Evolutionary conservation across 2,113 vertebrate species (phyloP).

Genomic region (Muntiacus muntjak): DNA sequence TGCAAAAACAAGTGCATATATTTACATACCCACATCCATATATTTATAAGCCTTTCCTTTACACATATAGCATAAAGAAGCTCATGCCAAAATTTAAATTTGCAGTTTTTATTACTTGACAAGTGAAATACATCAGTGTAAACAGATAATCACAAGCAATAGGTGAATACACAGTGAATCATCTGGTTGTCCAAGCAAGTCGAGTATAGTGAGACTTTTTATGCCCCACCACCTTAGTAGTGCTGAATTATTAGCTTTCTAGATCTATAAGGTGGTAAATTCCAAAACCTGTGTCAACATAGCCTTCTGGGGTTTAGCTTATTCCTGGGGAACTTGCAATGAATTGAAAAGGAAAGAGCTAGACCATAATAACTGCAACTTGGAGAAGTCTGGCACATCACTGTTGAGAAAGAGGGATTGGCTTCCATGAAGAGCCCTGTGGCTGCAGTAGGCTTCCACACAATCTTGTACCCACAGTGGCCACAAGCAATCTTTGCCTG

Average conservation of each 20-base stretch:
- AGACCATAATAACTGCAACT: background rate
- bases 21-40: background rate
- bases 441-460: accelerated
- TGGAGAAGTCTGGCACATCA: background rate
- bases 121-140: background rate
- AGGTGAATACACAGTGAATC: background rate
- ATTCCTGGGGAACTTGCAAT: background rate
- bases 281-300: background rate
- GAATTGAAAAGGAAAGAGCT: background rate
- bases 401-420: background rate
- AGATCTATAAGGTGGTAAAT: background rate
- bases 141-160: background rate
- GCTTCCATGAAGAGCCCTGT: background rate
- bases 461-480: background rate
- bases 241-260: background rate
- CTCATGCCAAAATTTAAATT: background rate
- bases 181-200: background rate
- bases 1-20: constrained; percentile 25
- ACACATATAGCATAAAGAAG: background rate
- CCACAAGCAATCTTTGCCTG: background rate
- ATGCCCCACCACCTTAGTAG: background rate
- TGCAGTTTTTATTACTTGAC: constrained; percentile 1
- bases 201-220: background rate
- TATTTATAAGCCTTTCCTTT: constrained; percentile 43
- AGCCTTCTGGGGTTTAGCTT: background rate